Base-by-base conservation (phyloP, 2,113 vertebrate species). In the Euleptes europaea region DNA sequence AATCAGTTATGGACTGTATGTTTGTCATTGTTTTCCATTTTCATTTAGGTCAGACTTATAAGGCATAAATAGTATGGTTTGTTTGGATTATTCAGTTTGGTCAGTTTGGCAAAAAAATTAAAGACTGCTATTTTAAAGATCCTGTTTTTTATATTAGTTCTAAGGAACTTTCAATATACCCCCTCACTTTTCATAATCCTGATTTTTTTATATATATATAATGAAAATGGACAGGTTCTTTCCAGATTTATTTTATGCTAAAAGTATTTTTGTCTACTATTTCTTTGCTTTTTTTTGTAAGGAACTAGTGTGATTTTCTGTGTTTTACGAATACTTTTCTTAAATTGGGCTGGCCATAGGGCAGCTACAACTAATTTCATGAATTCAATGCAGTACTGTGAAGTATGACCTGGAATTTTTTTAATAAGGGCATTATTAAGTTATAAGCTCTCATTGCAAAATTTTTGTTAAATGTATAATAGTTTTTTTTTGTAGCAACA, bases 81-180 rank as follows among this genome's bases (percentile, higher is more conserved):
- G 14, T 91, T 90, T 85, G 78, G 21, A 33, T 90, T 23, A 65
- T 85, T 80, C 83, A 69, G 89, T 89, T 80, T 80, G 72, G 78
- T 85, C 2, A 0, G 12, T 54, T 83, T 92, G 91, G 90, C 89
- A 88, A 76, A 88, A 76, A 84, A 90, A 89, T 78, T 79, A 83
- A 91, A 91, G 42, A 51, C 88, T 71, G 78, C 6, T 0, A 1
- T 67, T 49, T 38, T 90, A 73, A 81, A 88, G 70, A 60, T 89
- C 67, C 49, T 90, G 47, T 33, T 63, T 67, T 84, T 89, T 92
- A 76, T 70, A 84, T 89, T 38, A 66, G 31, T 88, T 86, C 86
- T 14, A 75, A 80, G 67, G 63, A 84, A 77, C 51, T 87, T 78
- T 78, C 38, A 85, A 90, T 82, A 51, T 84, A 74, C 0, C 0